These are phyloP conservation scores for Siniperca scherzeri DNA, from an alignment of 2,797 vertebrate species.

Conservation along the genomic window DNA sequence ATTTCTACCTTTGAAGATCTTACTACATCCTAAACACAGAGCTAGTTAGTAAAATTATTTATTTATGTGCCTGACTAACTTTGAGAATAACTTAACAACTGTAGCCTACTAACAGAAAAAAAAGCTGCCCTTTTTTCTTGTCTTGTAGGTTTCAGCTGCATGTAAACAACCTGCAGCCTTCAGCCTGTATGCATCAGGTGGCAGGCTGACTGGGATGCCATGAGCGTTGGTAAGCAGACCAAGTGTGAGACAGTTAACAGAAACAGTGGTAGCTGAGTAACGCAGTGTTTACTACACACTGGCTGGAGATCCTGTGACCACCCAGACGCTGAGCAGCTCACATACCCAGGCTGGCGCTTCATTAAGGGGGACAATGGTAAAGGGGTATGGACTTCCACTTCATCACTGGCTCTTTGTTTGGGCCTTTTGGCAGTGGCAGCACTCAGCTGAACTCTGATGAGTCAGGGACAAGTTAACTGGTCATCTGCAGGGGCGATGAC, in stretches of 20 bases:
- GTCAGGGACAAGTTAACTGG: conserved; percentile 44
- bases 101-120: neutral
- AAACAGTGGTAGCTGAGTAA: conserved; percentile 47
- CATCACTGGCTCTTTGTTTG: conserved; percentile 73
- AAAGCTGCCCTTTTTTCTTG: neutral
- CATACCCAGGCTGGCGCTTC: conserved; percentile 53
- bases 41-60: neutral
- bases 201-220: conserved; percentile 6
- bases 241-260: conserved; percentile 2
- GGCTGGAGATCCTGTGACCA: conserved; percentile 67
- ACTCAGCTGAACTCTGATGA: conserved; percentile 53
- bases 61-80: neutral
- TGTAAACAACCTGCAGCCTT: neutral
- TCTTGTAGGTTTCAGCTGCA: neutral
- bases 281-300: conserved; percentile 46
- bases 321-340: conserved; percentile 32
- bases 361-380: conserved; percentile 65
- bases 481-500: conserved; percentile 44
- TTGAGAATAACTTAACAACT: neutral
- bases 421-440: conserved; percentile 29
- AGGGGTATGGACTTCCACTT: conserved; percentile 21
- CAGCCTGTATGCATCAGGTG: neutral
- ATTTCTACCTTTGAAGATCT: neutral
- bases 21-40: neutral
- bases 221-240: neutral